Evolutionary conservation across 1,140 invertebrate genomes (phyloP), one percentile per base, ranked within the genome.

Genomic region (Vollenhovia emeryi): DNA sequence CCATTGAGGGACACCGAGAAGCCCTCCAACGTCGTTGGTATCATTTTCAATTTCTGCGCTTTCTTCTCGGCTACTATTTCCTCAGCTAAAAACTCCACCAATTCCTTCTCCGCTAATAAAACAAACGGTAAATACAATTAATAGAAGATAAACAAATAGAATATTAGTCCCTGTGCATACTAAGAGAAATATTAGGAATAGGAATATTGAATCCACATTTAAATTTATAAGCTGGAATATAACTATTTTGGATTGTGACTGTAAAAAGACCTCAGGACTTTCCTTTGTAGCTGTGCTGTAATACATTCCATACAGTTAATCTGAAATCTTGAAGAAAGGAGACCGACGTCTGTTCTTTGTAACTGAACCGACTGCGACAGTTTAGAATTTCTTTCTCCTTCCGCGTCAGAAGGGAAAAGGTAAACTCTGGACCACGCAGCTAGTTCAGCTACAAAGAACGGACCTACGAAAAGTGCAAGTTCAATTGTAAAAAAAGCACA

Each of bases 11-110:
- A 96, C 0, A 98, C 96, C 87, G 96, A 95, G 92, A 98, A 99
- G 0, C 97, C 98, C 27, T 97, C 97, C 30, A 99, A 86, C 90
- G 97, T 96, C n/a, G 96, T 96, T 5, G 97, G 97, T 88, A 98
- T 96, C 0, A 96, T 96, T 93, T 97, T 97, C 3, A 96, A 91
- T 93, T 98, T 98, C 87, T 97, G 96, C 9, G 97, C 96, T 93
- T 98, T 98, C 86, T 97, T 97, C 93, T 99, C 98, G 0, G 97
- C 97, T 69, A 97, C 95, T 84, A 99, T 98, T 95, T 99, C 98
- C 93, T 99, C 98, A 5, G 96, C 96, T 0, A 99, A 94, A 92
- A 98, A 99, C 92, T 98, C 97, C 0, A 98, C 96, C 45, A 99
- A 94, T 92, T 98, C 98, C 87, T 97, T 96, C 94, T 98, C 98